Evolutionary conservation across 2,888 invertebrate genomes (phyloP), one percentile per base, ranked within the genome.

Genomic region (Spialia ferax): DNA sequence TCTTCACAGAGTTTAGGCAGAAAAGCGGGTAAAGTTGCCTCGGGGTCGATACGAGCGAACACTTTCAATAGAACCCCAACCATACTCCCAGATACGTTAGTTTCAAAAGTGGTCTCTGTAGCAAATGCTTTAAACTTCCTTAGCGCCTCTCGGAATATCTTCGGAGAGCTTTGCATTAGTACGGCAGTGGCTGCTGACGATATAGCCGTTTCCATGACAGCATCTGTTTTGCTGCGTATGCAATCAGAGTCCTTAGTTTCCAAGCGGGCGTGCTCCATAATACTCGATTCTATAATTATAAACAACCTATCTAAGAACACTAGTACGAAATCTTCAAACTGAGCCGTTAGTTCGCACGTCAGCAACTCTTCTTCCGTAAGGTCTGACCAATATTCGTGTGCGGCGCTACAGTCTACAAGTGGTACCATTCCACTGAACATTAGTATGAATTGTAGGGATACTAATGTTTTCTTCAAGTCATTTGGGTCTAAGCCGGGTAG

Each of bases 401-500:
- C 97, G 13, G 95, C 95, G 6, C 98, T 98, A 72, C 97, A 98
- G 84, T 99, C 98, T 6, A 97, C 96, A 23, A 98, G 88, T 0
- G 98, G 97, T 26, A 98, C 95, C 92, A 98, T 94, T 73, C 96
- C 96, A 13, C 96, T 95, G 79, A 97, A 96, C 55, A 96, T 95
- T 4, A 96, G 94, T 64, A 98, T 96, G 78, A 98, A 96, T 77
- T 97, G 97, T 69, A 98, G 95, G 0, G 97, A 96, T 23, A 96
- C 94, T 62, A 96, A 90, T 23, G 96, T 96, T 85, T 97, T 97
- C 73, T 95, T 95, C 50, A 96, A 94, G 85, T 99, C 98, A 80
- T 99, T 99, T 0, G 97, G 96, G 85, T 99, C 99, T 52, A 99
- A 96, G 13, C 98, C 98, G 0, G 99, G 98, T 18, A 99, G 88